Evolutionary conservation across 2,797 vertebrate species (phyloP).

Genomic region (Myripristis murdjan): DNA sequence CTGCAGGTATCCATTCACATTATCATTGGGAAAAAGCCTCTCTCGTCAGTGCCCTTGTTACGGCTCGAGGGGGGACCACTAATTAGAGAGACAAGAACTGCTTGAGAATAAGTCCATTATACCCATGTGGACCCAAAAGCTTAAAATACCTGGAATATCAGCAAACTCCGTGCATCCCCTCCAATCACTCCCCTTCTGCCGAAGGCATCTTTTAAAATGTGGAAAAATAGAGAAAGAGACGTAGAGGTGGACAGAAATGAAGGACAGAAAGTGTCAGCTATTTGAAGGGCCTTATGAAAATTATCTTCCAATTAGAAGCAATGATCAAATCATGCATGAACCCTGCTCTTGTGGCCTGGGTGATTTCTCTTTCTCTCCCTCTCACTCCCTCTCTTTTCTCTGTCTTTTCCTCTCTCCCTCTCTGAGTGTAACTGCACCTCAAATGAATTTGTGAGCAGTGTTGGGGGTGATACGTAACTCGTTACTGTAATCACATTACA

Average conservation of each 20-base stretch:
- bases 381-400: conserved; percentile 9
- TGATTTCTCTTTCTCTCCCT: conserved; percentile 86
- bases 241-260: conserved; percentile 73
- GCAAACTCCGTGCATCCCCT: conserved; percentile 88
- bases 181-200: conserved; percentile 66
- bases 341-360: conserved; percentile 89
- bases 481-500: too few species aligned
- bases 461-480: too few species aligned
- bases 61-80: conserved; percentile 92
- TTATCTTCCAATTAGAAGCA: conserved; percentile 96
- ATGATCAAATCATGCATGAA: conserved; percentile 93
- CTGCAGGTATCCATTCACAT: conserved; percentile 96
- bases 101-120: conserved; percentile 95
- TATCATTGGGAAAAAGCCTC: conserved; percentile 95
- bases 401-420: conserved; percentile 15
- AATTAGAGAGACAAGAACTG: conserved; percentile 96
- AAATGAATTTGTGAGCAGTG: conserved; percentile 94
- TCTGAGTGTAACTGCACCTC: conserved; percentile 87
- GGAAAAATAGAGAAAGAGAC: conserved; percentile 53
- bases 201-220: conserved; percentile 63
- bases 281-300: conserved; percentile 95
- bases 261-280: conserved; percentile 92
- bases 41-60: conserved; percentile 93
- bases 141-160: conserved; percentile 91
- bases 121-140: conserved; percentile 90